These are phyloP conservation scores for Nanorana parkeri DNA, from an alignment of 2,113 vertebrate species.

Conservation along the genomic window DNA sequence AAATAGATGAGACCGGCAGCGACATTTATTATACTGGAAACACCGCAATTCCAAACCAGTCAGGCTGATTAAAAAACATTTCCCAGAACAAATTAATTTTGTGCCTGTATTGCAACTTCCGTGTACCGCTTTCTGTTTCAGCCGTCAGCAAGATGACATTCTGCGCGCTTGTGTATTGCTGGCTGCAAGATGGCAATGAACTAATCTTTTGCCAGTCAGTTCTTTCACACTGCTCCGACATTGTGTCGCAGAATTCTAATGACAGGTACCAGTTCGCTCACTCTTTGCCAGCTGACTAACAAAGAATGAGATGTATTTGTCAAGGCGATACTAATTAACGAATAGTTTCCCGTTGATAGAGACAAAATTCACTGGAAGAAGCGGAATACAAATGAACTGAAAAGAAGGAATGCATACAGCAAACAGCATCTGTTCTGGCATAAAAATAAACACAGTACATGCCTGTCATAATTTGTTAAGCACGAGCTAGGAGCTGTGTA, in stretches of 20 bases:
- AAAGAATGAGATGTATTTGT: constrained; percentile 38
- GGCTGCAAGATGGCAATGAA: constrained; percentile 15
- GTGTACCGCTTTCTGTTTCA: constrained; percentile 15
- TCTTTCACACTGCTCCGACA: constrained; percentile 11
- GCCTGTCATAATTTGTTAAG: not conserved
- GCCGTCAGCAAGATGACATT: constrained; percentile 43
- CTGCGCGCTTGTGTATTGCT: constrained; percentile 7
- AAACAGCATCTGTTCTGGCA: not conserved
- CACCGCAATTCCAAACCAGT: not conserved
- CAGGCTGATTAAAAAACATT: constrained; percentile 43
- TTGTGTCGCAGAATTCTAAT: constrained; percentile 31
- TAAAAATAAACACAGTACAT: not conserved
- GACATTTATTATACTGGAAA: constrained; percentile 14
- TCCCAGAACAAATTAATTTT: constrained; percentile 34
- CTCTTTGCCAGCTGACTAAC: constrained; percentile 43
- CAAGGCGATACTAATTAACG: constrained; percentile 46
- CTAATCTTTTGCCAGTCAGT: constrained; percentile 38
- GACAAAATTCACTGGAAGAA: constrained; percentile 6
- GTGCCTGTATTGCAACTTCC: constrained; percentile 15
- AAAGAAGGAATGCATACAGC: not conserved
- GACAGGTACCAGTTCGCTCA: constrained; percentile 38
- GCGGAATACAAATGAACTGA: constrained; percentile 31
- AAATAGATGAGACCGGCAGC: not conserved
- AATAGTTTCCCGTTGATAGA: constrained; percentile 32
- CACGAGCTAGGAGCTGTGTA: too few species aligned